Evolutionary conservation across 92 coral and sea anemone species (phyloP).

Genomic region (Porites divaricata): DNA sequence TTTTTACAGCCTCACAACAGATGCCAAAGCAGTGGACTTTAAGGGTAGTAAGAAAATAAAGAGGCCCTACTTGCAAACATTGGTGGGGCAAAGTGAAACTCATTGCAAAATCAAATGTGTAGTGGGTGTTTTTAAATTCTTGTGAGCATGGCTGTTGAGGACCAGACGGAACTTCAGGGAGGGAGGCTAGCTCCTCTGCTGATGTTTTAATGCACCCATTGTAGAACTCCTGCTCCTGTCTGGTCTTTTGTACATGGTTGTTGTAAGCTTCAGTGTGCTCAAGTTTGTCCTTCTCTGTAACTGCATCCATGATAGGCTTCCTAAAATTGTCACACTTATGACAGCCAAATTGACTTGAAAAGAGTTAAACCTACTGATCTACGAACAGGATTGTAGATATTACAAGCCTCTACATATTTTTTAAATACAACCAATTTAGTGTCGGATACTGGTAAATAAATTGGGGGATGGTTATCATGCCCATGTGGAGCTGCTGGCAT

Average conservation of each 20-base stretch:
- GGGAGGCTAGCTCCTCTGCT: slow-evolving; percentile 20
- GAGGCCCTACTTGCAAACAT: slow-evolving; percentile 23
- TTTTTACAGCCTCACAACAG: slow-evolving; percentile 20
- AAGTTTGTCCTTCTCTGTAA: background rate
- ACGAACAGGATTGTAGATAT: too few relatives aligned
- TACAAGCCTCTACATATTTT: too few relatives aligned
- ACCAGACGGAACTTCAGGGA: slow-evolving; percentile 28
- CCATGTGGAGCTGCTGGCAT: background rate
- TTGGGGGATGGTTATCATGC: slow-evolving; percentile 1
- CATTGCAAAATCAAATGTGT: slow-evolving; percentile 28
- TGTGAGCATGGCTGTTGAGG: slow-evolving; percentile 39
- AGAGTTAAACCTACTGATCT: too few relatives aligned
- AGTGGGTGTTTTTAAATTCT: slow-evolving; percentile 15
- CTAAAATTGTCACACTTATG: too few relatives aligned
- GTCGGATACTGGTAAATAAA: slow-evolving; percentile 1
- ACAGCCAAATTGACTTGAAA: too few relatives aligned
- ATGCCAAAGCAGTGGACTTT: slow-evolving; percentile 31
- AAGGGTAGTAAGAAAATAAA: slow-evolving; percentile 6
- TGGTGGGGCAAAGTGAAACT: slow-evolving; percentile 11
- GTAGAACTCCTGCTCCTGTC: slow-evolving; percentile 3
- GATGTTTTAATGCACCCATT: slow-evolving; percentile 21
- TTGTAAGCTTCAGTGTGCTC: slow-evolving; percentile 10
- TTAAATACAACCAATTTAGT: background rate
- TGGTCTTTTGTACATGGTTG: slow-evolving; percentile 4
- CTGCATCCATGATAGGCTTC: too few relatives aligned